Base-by-base conservation (phyloP, 2,888 invertebrate species). In the Caenorhabditis auriculariae region DNA sequence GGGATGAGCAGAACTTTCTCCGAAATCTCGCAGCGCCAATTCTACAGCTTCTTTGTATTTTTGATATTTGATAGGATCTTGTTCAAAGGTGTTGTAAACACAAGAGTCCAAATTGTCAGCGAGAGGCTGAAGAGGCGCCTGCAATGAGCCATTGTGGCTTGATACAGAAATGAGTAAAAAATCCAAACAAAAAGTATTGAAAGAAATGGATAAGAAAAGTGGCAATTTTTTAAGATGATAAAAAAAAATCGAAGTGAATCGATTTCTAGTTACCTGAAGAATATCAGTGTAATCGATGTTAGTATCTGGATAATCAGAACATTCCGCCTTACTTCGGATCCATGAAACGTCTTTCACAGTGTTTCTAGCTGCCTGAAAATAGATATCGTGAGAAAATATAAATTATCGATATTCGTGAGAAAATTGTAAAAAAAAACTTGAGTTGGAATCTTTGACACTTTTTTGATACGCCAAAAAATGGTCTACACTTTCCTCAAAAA, bases 81-180 rank as follows among this genome's bases (percentile, higher is more conserved):
- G 91, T 84, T 99, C 98, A 85, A 99, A 99, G 23, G 92, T 89
- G 86, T 95, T 94, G 82, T 99, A 99, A 0, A 95, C 93, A 77
- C 90, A 89, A 12, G 91, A 90, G 82, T 95, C 94, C 58, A 99
- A 86, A 84, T 98, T 93, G 81, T 98, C 95, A 81, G 90, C 90
- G 4, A 98, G 84, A 0, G 98, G 98, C 84, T 98, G 93, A 47
- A 94, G 84, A 3, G 80, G 92, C 90, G 74, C 88, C 64, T 72
- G 46, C 32, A 52, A 21, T 32, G 9, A n/a, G n/a, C n/a, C n/a
- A n/a, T 12, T 32, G 35, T 32, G 35, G n/a, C n/a, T n/a, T 7
- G n/a, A n/a, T n/a, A n/a, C n/a, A n/a, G n/a, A n/a, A n/a, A n/a
- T n/a, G n/a, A n/a, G n/a, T n/a, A n/a, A n/a, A n/a, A n/a, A n/a